Evolutionary conservation across 2,113 vertebrate genomes (phyloP), one percentile per base, ranked within the genome.

Genomic region (Indicator indicator): DNA sequence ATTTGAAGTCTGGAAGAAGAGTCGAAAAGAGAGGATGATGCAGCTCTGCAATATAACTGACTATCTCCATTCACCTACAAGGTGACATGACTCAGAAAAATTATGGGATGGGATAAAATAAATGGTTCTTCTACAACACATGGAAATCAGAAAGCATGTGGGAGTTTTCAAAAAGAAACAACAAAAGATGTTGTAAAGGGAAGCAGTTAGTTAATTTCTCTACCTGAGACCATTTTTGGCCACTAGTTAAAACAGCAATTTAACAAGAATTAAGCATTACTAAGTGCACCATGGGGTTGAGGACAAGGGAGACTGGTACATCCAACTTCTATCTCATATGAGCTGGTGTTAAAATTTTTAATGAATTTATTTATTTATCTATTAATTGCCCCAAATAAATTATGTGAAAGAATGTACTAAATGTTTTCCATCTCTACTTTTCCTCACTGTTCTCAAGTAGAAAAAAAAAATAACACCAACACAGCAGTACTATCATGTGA

Each of bases 381-480:
- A 23, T 21, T 21, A 23, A 50, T 23, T 11, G 11, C 50, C 50
- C 21, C 11, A 52, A 52, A 52, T 52, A 24, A 52, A 52, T 52
- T 50, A 32, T 1, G 3, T n/a, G 14, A 46, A 68, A 80, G 19
- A 30, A 50, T 0, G 0, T 40, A 54, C 28, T 14, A 55, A n/a
- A 50, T 32, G 6, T 56, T 83, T 50, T 62, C 28, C 15, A 80
- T 21, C 13, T 50, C 48, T 71, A 40, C 8, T n/a, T 84, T 67
- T 68, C 40, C 46, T 76, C 2, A 1, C 13, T 71, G 7, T 32
- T 79, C 9, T 56, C 54, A 83, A 78, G 16, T 11, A 18, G 69
- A 54, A 36, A 12, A 32, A 55, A 65, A 33, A 2, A 12, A 2
- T 0, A 6, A 14, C 50, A 11, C 50, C 21, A 52, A 26, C 7